A percentile compares a stretch with the other conserved stretches of the same genome.
These are phyloP conservation scores for Engystomops pustulosus DNA, from an alignment of 2,113 vertebrate genomes.

Conservation along the genomic window DNA sequence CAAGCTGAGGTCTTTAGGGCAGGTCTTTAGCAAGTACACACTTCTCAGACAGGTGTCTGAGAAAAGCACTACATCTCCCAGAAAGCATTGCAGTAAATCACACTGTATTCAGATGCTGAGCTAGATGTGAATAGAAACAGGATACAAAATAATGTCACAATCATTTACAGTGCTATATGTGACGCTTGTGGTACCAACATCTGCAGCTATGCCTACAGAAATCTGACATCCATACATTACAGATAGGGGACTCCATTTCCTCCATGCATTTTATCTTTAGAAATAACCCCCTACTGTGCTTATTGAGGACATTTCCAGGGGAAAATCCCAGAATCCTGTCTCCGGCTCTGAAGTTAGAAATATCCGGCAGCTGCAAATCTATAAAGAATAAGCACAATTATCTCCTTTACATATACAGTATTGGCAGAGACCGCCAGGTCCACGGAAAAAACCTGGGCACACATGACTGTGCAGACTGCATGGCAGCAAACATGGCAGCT, in stretches of 20 bases:
- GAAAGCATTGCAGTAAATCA: too few species aligned
- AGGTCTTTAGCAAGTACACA: too few species aligned
- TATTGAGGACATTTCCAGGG: not conserved
- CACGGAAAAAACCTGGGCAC: not conserved
- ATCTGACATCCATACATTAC: not conserved
- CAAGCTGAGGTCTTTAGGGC: too few species aligned
- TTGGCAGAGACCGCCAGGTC: not conserved
- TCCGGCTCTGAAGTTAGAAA: not conserved
- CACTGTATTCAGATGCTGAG: too few species aligned
- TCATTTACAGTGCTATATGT: too few species aligned
- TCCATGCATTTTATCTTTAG: not conserved
- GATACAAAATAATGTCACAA: too few species aligned
- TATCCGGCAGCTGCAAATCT: not conserved
- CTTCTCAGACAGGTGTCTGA: too few species aligned
- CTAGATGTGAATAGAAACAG: too few species aligned
- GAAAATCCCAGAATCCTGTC: not conserved
- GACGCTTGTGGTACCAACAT: too few species aligned
- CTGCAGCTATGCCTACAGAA: not conserved
- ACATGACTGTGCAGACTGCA: not conserved
- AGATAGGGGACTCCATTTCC: not conserved
- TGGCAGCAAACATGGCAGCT: constrained; percentile 8
- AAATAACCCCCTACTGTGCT: not conserved
- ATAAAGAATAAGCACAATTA: not conserved
- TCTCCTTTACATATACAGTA: not conserved
- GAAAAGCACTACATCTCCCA: too few species aligned